Evolutionary conservation across 2,888 invertebrate genomes (phyloP).

Genomic region (Orchesella flavescens): DNA sequence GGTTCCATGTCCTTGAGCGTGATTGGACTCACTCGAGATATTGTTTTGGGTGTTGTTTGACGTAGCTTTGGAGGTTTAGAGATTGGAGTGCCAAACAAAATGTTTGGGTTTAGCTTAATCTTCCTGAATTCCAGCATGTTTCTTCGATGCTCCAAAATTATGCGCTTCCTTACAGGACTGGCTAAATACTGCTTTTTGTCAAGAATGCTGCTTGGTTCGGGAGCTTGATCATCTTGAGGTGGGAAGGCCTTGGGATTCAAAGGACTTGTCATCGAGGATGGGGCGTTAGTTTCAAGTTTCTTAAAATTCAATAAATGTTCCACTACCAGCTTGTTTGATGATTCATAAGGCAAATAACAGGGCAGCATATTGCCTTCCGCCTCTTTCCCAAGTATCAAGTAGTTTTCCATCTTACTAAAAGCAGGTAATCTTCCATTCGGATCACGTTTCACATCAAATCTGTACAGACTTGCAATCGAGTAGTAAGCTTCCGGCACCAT

Average conservation of each 20-base stretch:
- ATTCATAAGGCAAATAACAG: no score
- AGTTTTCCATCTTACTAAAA: background rate
- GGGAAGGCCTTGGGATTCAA: no score
- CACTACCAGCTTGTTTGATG: background rate
- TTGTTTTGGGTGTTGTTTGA: background rate
- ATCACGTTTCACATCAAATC: background rate
- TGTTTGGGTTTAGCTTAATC: background rate
- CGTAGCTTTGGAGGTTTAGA: background rate
- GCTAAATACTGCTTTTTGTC: no score
- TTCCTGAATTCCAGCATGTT: no score
- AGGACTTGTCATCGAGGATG: no score
- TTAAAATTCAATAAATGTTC: background rate
- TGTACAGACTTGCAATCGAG: background rate
- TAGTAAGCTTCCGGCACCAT: constrained; percentile 3
- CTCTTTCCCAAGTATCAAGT: no score
- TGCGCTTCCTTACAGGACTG: no score
- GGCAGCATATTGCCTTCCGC: no score
- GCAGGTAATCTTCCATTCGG: background rate
- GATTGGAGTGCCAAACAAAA: background rate
- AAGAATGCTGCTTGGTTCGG: no score
- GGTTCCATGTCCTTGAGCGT: constrained; percentile 38
- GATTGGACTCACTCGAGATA: constrained; percentile 29
- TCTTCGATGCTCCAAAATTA: no score
- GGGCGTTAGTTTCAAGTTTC: no score
- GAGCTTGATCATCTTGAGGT: no score